These are phyloP conservation scores for Heterotis niloticus DNA, from an alignment of 2,113 vertebrate genomes.

Conservation along the genomic window DNA sequence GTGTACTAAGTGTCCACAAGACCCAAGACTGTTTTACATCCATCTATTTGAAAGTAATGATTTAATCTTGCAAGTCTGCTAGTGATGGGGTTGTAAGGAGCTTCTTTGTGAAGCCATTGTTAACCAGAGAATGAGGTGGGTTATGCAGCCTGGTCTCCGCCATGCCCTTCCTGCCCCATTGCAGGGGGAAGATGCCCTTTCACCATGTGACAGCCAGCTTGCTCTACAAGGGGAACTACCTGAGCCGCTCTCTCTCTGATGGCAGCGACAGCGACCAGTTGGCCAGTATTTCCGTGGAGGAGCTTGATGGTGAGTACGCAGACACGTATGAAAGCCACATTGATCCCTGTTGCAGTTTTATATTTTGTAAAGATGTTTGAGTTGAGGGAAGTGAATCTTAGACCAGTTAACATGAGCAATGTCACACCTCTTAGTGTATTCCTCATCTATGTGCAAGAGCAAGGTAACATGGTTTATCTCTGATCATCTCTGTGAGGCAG, in stretches of 20 bases:
- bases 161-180: not conserved
- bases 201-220: constrained; percentile 95
- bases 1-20: not conserved
- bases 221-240: constrained; percentile 96
- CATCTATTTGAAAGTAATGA: not conserved
- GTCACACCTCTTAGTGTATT: too few relatives aligned
- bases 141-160: not conserved
- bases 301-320: constrained; percentile 81
- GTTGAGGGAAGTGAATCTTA: too few relatives aligned
- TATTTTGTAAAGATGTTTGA: too few relatives aligned
- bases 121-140: not conserved
- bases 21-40: not conserved
- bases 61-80: not conserved
- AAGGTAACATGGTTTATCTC: too few relatives aligned
- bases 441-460: too few relatives aligned
- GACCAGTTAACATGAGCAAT: too few relatives aligned
- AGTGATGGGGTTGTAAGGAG: not conserved
- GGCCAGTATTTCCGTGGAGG: constrained; percentile 92
- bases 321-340: too few relatives aligned
- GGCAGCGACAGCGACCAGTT: constrained; percentile 90
- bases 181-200: constrained; percentile 98
- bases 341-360: too few relatives aligned
- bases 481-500: too few relatives aligned
- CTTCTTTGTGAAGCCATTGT: not conserved
- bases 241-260: constrained; percentile 89